Base-by-base conservation (phyloP, 2,797 vertebrate genomes). In the Harpagifer antarcticus region DNA sequence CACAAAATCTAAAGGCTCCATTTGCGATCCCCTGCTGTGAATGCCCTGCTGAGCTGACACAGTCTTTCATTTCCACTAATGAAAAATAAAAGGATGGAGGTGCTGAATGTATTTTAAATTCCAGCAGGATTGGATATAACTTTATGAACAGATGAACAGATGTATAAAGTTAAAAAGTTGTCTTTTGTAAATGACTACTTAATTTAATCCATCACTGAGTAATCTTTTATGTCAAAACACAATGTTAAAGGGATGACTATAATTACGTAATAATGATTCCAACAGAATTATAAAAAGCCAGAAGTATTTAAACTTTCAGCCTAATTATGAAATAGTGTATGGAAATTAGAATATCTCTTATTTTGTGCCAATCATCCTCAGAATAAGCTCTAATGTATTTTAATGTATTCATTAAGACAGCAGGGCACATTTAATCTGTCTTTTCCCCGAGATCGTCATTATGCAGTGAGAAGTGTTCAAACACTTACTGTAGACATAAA, bases 41-140 rank as follows among this genome's bases (percentile, higher is more conserved):
- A 79, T 73, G 71, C 75, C 85, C 79, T 37, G 47, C 86, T 82
- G 86, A 72, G 84, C 82, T 67, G 73, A 83, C 87, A 81, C 61
- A 50, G 5, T 81, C 79, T 83, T 65, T 68, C 53, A 33, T 60
- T 44, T 75, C 45, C 54, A n/a, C 48, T 68, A 73, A 83, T 73
- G 76, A 80, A 83, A 81, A 68, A 54, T 31, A 47, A 74, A 56
- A 69, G 55, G 56, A 75, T 68, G 27, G 17, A 45, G 52, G 60
- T 64, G 58, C 70, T 15, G 6, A 33, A 47, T 69, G 64, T 72
- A 81, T 75, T 65, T 73, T 23, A 56, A 60, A 72, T 63, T 55
- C 20, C 23, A 68, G 64, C 60, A 48, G 45, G 42, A 55, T 31
- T 33, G 27, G 27, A 37, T 23, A 57, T 69, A 79, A 44, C 11